Conservation (phyloP, 1,140 invertebrate genomes). For the Rhyacophila brunnea region DNA sequence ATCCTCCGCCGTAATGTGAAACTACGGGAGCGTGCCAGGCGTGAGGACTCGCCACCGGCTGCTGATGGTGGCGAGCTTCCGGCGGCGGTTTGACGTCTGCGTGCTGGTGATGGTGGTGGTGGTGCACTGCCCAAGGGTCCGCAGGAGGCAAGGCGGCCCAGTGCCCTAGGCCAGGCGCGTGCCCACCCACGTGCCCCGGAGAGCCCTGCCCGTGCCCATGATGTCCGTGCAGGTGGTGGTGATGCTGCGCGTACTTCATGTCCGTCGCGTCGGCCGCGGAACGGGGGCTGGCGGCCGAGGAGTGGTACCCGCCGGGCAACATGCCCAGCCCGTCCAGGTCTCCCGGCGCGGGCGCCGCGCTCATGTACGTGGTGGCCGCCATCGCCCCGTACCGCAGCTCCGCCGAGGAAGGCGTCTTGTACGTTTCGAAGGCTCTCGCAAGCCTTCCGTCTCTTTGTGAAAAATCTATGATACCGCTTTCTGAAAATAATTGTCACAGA, state of each 20-base stretch:
- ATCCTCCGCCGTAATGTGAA: constrained; percentile 79
- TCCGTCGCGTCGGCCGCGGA: constrained; percentile 79
- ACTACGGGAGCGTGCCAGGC: constrained; percentile 83
- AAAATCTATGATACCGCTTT: constrained; percentile 36
- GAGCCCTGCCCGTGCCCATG: constrained; percentile 61
- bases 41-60: constrained; percentile 69
- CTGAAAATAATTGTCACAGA: constrained; percentile 40
- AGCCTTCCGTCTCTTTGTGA: constrained; percentile 44
- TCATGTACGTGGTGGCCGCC: constrained; percentile 83
- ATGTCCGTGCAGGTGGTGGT: constrained; percentile 72
- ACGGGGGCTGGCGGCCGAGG: constrained; percentile 71
- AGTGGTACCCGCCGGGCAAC: constrained; percentile 71
- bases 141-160: constrained; percentile 80
- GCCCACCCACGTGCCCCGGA: constrained; percentile 55
- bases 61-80: constrained; percentile 57
- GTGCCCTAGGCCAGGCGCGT: constrained; percentile 65
- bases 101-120: constrained; percentile 61
- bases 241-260: constrained; percentile 87
- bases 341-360: constrained; percentile 68
- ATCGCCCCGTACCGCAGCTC: constrained; percentile 66
- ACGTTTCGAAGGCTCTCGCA: constrained; percentile 59
- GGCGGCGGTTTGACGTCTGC: constrained; percentile 68
- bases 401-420: constrained; percentile 63
- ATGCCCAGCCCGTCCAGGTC: constrained; percentile 75
- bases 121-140: constrained; percentile 79